Evolutionary conservation across 2,888 invertebrate species (phyloP).

Genomic region (Gymnosoma rotundatum): DNA sequence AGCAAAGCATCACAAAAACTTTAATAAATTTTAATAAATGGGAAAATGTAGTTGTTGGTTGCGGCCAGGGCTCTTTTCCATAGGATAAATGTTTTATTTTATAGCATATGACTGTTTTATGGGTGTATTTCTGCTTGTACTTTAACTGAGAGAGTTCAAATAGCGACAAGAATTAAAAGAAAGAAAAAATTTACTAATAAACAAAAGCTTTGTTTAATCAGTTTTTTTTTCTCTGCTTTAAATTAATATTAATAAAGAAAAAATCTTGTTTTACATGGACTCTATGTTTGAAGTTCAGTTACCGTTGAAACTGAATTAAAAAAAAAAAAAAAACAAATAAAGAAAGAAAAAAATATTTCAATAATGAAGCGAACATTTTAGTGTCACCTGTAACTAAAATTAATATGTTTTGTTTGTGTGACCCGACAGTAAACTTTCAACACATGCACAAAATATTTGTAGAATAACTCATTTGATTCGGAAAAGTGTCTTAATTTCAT

Average conservation of each 20-base stretch:
- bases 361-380: too few relatives aligned
- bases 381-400: too few relatives aligned
- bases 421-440: too few relatives aligned
- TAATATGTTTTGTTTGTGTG: background rate
- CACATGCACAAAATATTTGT: too few relatives aligned
- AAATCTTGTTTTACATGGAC: conserved; percentile 56
- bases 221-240: conserved; percentile 20
- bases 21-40: conserved; percentile 33
- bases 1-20: conserved; percentile 29
- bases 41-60: conserved; percentile 29
- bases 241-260: conserved; percentile 38
- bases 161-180: conserved; percentile 11
- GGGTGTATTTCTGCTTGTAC: conserved; percentile 56
- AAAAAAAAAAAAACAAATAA: background rate
- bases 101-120: conserved; percentile 68
- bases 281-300: conserved; percentile 46
- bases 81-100: conserved; percentile 66
- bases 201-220: conserved; percentile 67
- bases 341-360: background rate
- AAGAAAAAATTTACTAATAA: conserved; percentile 53
- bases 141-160: conserved; percentile 22
- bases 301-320: conserved; percentile 26
- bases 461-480: too few relatives aligned
- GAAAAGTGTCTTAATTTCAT: too few relatives aligned
- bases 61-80: conserved; percentile 50